Evolutionary conservation across 1,140 invertebrate genomes (phyloP), one percentile per base, ranked within the genome.

Genomic region (Heliconius nattereri): DNA sequence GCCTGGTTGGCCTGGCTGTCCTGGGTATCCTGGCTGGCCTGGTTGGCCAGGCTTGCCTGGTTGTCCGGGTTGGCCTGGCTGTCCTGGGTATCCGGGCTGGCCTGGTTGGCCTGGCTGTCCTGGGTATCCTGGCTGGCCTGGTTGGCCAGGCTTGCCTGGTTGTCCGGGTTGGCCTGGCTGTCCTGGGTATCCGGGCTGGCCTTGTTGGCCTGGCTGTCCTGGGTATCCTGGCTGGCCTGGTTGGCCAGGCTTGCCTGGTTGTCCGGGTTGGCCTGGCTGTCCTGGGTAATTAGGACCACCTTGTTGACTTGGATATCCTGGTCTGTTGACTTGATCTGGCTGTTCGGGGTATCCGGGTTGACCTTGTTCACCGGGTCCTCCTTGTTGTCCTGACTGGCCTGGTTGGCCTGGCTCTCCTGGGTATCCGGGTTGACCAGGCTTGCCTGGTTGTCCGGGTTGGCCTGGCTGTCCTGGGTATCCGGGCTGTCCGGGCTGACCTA

Each of bases 381-480:
- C 84, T 20, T 75, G 81, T 23, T 83, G 72, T 57, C 81, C 81
- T 26, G 78, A 66, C 3, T 79, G 66, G 8, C 76, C 82, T 60
- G 78, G 78, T 16, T 78, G n/a, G 8, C 79, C 85, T 23, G 81
- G 81, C 70, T 82, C n/a, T 16, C 49, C 49, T 54, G 19, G 49
- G 19, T 75, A 35, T 52, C 82, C 80, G 11, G 79, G 73, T 23
- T 83, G 66, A 3, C 52, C 52, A 32, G 81, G 83, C 23, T 79
- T 3, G 2, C 81, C 81, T 60, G 78, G 81, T 16, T 81, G 19
- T n/a, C 85, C 84, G 52, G 79, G 82, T 23, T 29, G 19, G 16
- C 85, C 84, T 54, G 85, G 82, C 13, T 79, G 37, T 23, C 83
- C 84, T 16, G 82, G 81, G 57, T 81, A 66, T 16, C 84, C 82